Evolutionary conservation across 1,140 invertebrate species (phyloP), one percentile per base, ranked within the genome.

Genomic region (Solenopsis fugax): DNA sequence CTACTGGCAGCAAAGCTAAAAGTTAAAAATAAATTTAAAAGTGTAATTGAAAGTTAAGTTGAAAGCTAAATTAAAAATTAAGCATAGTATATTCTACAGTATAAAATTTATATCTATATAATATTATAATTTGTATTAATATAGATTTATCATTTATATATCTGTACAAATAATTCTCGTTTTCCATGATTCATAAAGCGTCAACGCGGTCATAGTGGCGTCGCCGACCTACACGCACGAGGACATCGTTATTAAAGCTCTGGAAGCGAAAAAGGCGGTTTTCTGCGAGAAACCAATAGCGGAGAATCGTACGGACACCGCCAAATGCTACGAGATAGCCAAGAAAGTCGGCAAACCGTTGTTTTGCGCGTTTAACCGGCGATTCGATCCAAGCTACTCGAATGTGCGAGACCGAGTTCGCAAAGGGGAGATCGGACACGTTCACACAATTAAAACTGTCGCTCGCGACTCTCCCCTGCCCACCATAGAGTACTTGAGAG

Each of bases 201-300:
- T 97, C 0, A 94, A 96, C 60, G 96, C 95, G 9, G 95, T 97
- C 0, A 90, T 97, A 54, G 95, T 97, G 21, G 94, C 95, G 0
- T 96, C 96, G 1, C 96, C 97, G 6, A 97, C 97, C 0, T 95
- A 91, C 86, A 96, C 96, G 0, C 97, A 97, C 91, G 96, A 97
- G 89, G 90, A 94, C 1, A 96, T 97, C 16, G 96, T 97, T 1
- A 94, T 94, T 0, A 96, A 95, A 80, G 95, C 96, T 1, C 92
- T 97, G n/a, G 89, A 95, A 13, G 95, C 95, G 56, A 96, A 96
- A 87, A 97, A 97, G 88, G 96, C 96, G 13, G 96, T 97, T 0
- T 97, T 97, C 90, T 97, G 97, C 91, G 97, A 97, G 91, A 97
- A 97, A 91, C 97, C 97, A 0, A 96, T 97, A 29, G 96, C 97